These are phyloP conservation scores for Phenacoccus solenopsis DNA, from an alignment of 1,140 invertebrate genomes.

Conservation along the genomic window DNA sequence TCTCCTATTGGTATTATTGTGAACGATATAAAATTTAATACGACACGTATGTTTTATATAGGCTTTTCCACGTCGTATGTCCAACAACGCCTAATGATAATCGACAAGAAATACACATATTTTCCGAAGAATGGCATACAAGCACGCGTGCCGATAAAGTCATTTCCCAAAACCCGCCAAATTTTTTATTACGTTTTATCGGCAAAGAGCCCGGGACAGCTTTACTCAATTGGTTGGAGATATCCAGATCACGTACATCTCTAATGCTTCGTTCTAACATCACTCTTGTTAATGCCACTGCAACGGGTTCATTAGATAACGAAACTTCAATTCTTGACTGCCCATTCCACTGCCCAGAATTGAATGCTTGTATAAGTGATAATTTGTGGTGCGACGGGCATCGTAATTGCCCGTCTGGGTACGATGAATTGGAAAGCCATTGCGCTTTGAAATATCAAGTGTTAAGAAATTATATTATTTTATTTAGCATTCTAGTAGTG, in stretches of 20 bases:
- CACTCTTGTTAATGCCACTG: slow-evolving; percentile 44
- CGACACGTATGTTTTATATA: slow-evolving; percentile 30
- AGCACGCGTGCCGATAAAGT: slow-evolving; percentile 13
- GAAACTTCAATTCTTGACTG: slow-evolving; percentile 44
- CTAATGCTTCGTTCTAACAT: slow-evolving; percentile 44
- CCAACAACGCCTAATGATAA: slow-evolving; percentile 50
- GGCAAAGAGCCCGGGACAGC: slow-evolving; percentile 52
- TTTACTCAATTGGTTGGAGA: slow-evolving; percentile 61
- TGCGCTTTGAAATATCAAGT: slow-evolving; percentile 32
- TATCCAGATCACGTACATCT: slow-evolving; percentile 46
- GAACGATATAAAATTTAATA: no score
- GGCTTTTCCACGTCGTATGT: slow-evolving; percentile 58
- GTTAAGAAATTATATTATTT: neutral
- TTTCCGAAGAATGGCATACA: slow-evolving; percentile 53
- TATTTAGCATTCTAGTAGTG: slow-evolving; percentile 13
- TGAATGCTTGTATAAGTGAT: slow-evolving; percentile 75
- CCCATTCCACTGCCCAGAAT: slow-evolving; percentile 66
- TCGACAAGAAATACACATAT: slow-evolving; percentile 54
- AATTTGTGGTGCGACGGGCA: slow-evolving; percentile 77
- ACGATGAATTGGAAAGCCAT: slow-evolving; percentile 59
- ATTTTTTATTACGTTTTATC: slow-evolving; percentile 59
- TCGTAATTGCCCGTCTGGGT: slow-evolving; percentile 69
- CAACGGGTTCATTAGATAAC: slow-evolving; percentile 35
- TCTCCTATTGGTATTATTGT: no score
- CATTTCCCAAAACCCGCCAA: slow-evolving; percentile 34